phyloP scores from a whole-genome alignment of 2,888 invertebrate species.

The Dysmachus trigonus region DNA sequence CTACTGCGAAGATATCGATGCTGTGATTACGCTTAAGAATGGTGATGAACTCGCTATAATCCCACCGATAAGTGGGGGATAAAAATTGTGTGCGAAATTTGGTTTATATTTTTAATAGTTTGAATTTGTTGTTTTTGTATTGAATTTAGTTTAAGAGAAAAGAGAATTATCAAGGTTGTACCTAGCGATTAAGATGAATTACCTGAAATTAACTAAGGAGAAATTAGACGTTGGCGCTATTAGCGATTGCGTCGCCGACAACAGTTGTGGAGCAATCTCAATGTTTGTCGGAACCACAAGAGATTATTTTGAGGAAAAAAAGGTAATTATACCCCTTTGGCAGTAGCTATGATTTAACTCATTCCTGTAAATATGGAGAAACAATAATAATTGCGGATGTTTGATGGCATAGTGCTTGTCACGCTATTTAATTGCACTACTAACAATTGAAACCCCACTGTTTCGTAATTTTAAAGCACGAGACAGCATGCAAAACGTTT shows the following conservation, averaged over 20 bases:
- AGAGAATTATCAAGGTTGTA: neutral
- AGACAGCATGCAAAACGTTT: neutral
- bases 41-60: conserved; percentile 90
- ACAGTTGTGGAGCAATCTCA: conserved; percentile 87
- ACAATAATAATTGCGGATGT: neutral
- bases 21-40: conserved; percentile 68
- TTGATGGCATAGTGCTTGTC: neutral
- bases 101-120: neutral
- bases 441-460: neutral
- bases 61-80: conserved; percentile 94
- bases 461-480: neutral
- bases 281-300: conserved; percentile 90
- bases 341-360: neutral
- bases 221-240: conserved; percentile 75
- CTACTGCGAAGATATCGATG: conserved; percentile 69
- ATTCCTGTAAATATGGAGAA: neutral
- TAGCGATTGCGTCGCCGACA: conserved; percentile 72
- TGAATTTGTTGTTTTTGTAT: neutral
- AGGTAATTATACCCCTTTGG: conserved; percentile 61
- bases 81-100: conserved; percentile 54
- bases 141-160: conserved; percentile 28
- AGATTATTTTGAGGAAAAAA: conserved; percentile 82
- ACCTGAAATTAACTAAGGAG: conserved; percentile 73
- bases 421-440: neutral
- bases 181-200: conserved; percentile 68